phyloP scores from a whole-genome alignment of 2,888 invertebrate genomes.

The Agrotis clavis region DNA sequence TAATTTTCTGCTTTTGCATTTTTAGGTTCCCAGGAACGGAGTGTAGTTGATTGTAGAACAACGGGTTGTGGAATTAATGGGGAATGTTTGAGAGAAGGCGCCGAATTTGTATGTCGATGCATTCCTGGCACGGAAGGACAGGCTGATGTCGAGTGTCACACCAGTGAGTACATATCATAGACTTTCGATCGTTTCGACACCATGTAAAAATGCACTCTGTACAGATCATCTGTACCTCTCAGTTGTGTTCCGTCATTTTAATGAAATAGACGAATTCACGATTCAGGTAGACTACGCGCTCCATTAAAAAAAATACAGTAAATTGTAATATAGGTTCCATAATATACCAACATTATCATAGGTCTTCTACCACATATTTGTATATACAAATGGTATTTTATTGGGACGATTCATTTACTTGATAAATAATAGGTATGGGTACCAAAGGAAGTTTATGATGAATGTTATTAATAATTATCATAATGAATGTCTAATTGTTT shows the following conservation, averaged over 20 bases:
- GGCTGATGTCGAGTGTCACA: slow-evolving; percentile 93
- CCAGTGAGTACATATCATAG: slow-evolving; percentile 83
- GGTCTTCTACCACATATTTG: slow-evolving; percentile 62
- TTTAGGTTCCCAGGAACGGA: slow-evolving; percentile 91
- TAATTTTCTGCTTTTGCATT: slow-evolving; percentile 24
- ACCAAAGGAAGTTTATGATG: slow-evolving; percentile 56
- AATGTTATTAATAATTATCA: neutral
- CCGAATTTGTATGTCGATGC: slow-evolving; percentile 96
- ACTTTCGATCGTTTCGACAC: slow-evolving; percentile 73
- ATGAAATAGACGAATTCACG: slow-evolving; percentile 43
- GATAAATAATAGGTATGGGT: slow-evolving; percentile 56
- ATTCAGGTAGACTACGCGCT: slow-evolving; percentile 23
- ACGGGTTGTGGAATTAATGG: slow-evolving; percentile 96
- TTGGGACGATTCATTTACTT: slow-evolving; percentile 51
- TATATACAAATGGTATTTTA: slow-evolving; percentile 71
- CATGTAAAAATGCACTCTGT: slow-evolving; percentile 89
- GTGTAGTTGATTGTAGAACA: slow-evolving; percentile 95
- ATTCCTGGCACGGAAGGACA: slow-evolving; percentile 94
- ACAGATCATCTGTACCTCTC: slow-evolving; percentile 54
- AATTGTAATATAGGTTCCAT: slow-evolving; percentile 49
- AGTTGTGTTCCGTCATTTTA: slow-evolving; percentile 44
- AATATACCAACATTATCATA: slow-evolving; percentile 37
- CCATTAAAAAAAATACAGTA: slow-evolving; percentile 18
- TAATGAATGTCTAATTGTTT: neutral
- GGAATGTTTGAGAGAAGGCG: slow-evolving; percentile 96